These are phyloP conservation scores for Syndactyla subalaris DNA, from an alignment of 2,797 vertebrate genomes.

Conservation along the genomic window DNA sequence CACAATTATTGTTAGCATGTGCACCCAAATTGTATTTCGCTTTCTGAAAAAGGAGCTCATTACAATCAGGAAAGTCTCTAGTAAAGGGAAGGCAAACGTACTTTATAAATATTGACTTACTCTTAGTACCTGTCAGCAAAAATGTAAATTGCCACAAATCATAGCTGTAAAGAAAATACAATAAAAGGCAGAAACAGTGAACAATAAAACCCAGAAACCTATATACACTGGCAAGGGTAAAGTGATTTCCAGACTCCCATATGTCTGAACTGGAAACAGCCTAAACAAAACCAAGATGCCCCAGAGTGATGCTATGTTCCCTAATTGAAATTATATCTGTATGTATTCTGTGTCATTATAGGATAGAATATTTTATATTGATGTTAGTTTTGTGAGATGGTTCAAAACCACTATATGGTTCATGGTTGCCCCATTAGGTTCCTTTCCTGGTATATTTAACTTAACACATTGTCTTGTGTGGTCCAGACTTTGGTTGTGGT, in stretches of 20 bases:
- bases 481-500: not conserved
- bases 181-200: not conserved
- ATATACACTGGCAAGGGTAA: not conserved
- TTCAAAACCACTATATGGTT: not conserved
- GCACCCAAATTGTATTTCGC: conserved; percentile 38
- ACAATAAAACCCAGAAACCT: not conserved
- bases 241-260: not conserved
- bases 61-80: not conserved
- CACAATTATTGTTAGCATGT: conserved; percentile 50
- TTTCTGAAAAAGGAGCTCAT: conserved; percentile 34
- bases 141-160: conserved; percentile 46
- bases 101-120: conserved; percentile 40
- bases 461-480: not conserved
- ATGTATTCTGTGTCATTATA: not conserved
- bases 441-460: not conserved
- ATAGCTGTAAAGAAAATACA: conserved; percentile 10
- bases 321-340: not conserved
- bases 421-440: not conserved
- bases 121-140: conserved; percentile 49
- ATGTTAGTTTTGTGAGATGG: not conserved
- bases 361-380: not conserved
- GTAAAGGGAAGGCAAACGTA: conserved; percentile 14
- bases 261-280: not conserved
- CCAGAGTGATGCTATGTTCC: not conserved
- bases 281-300: not conserved